These are phyloP conservation scores for Setophaga kirtlandii DNA, from an alignment of 2,113 vertebrate genomes.

Conservation along the genomic window DNA sequence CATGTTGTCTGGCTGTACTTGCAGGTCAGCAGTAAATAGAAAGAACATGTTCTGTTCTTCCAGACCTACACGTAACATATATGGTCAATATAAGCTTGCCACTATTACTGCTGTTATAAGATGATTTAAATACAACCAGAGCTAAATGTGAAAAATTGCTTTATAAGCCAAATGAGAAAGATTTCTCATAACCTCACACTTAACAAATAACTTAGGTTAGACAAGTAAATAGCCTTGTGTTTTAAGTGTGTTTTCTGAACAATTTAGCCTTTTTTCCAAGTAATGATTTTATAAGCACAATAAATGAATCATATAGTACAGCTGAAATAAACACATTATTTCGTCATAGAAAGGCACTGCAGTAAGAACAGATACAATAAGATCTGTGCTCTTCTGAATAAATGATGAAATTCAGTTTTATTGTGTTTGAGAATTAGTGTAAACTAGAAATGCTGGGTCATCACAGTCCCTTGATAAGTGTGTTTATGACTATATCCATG, in stretches of 20 bases:
- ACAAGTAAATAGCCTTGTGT: not conserved
- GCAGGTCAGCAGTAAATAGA: not conserved
- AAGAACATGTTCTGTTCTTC: not conserved
- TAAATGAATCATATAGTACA: not conserved
- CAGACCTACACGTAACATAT: not conserved
- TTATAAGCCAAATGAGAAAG: not conserved
- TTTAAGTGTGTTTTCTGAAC: not conserved
- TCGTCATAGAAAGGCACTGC: not conserved
- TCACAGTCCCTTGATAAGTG: not conserved
- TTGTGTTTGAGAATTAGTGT: not conserved
- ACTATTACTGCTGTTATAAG: not conserved
- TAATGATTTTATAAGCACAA: not conserved
- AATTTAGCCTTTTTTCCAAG: not conserved
- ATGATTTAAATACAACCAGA: not conserved
- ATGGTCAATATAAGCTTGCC: accelerated
- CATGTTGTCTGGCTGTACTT: not conserved
- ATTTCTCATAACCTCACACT: not conserved
- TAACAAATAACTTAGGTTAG: not conserved
- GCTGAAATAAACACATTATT: not conserved
- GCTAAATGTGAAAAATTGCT: not conserved
- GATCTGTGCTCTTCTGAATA: not conserved
- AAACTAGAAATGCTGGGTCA: not conserved
- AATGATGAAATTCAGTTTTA: not conserved
- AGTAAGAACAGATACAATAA: not conserved
- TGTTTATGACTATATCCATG: not conserved